These are phyloP conservation scores for Nephila pilipes DNA, from an alignment of 1,140 invertebrate species.

Conservation along the genomic window DNA sequence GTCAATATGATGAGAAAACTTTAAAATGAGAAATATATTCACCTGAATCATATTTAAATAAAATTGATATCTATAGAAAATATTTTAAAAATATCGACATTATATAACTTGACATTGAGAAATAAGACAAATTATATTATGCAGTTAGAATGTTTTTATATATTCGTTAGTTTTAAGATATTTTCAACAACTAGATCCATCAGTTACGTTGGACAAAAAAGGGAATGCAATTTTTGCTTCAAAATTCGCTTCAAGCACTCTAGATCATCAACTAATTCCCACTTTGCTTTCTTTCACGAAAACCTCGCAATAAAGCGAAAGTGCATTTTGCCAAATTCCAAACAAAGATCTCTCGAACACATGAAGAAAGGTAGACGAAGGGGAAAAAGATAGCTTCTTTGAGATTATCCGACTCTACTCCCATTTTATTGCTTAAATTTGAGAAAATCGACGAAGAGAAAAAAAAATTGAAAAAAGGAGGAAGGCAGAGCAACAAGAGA, in stretches of 20 bases:
- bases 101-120: too few species aligned
- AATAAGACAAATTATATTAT: too few species aligned
- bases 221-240: neutral
- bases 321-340: neutral
- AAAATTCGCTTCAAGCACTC: neutral
- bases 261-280: neutral
- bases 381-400: neutral
- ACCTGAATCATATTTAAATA: too few species aligned
- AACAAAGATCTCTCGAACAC: neutral
- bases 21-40: too few species aligned
- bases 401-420: slow-evolving; percentile 29
- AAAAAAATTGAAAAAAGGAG: neutral
- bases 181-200: too few species aligned
- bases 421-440: slow-evolving; percentile 59
- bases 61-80: too few species aligned
- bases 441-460: slow-evolving; percentile 12
- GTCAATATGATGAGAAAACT: too few species aligned
- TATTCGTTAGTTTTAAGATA: too few species aligned
- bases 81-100: too few species aligned
- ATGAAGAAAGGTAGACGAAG: neutral
- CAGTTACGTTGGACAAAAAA: too few species aligned
- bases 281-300: neutral
- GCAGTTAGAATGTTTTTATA: too few species aligned
- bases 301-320: neutral
- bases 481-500: slow-evolving; percentile 56